Evolutionary conservation across 2,113 vertebrate species (phyloP).

Genomic region (Pyrgilauda ruficollis): DNA sequence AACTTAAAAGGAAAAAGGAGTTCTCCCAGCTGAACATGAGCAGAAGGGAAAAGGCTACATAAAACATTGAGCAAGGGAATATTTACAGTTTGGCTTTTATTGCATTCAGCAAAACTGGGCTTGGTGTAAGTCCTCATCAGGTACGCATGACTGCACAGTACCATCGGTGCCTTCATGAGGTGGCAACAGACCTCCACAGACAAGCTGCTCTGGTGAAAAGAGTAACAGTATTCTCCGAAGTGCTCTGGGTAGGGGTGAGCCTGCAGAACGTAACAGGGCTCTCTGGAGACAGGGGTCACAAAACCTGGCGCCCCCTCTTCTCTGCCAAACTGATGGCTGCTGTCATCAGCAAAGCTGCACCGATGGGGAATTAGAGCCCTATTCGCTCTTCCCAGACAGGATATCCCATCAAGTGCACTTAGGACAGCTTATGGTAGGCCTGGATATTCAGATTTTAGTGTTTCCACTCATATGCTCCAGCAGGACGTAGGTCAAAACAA

Average conservation of each 20-base stretch:
- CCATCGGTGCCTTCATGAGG: background rate
- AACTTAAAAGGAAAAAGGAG: background rate
- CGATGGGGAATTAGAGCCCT: accelerated
- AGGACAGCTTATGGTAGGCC: background rate
- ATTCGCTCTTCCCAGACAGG: background rate
- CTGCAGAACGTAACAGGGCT: background rate
- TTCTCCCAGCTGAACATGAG: background rate
- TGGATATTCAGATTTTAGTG: background rate
- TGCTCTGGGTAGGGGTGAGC: background rate
- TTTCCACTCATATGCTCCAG: background rate
- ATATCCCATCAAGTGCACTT: background rate
- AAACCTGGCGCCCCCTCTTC: background rate
- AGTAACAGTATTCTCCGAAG: background rate
- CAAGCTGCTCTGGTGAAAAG: background rate
- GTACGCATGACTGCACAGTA: background rate
- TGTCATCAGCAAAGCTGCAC: background rate
- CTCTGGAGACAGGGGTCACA: background rate
- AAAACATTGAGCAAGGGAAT: background rate
- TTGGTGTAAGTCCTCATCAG: background rate
- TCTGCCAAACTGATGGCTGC: background rate
- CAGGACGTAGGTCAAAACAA: background rate
- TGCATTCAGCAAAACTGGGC: background rate
- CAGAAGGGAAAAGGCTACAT: background rate
- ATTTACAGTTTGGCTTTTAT: background rate
- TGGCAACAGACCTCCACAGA: background rate